Evolutionary conservation across 2,113 vertebrate species (phyloP).

Genomic region (Brevimyrus niger): DNA sequence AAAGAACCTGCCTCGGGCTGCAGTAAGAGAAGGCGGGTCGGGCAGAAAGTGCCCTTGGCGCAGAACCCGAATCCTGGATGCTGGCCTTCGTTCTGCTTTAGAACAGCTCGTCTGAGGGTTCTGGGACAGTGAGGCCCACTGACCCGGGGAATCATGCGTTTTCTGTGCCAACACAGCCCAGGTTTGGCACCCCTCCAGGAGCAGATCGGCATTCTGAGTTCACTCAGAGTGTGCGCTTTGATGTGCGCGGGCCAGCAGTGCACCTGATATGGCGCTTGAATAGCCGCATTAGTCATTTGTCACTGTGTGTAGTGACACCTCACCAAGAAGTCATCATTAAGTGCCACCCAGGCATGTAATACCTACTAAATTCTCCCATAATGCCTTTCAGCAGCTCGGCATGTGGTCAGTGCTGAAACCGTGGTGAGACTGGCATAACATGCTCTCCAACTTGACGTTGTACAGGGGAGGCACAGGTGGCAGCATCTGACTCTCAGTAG

Average conservation of each 20-base stretch:
- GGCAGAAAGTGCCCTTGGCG: neutral
- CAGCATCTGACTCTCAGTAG: neutral
- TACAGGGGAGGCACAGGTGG: neutral
- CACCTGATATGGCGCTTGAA: neutral
- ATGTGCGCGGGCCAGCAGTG: neutral
- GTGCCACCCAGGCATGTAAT: neutral
- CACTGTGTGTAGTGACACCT: neutral
- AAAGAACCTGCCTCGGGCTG: neutral
- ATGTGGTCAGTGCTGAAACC: neutral
- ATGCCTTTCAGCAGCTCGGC: neutral
- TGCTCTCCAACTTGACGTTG: neutral
- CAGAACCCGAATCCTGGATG: neutral
- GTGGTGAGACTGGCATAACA: neutral
- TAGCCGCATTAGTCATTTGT: neutral
- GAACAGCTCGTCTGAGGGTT: neutral
- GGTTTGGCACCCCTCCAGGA: neutral
- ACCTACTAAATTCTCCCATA: neutral
- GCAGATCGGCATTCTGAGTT: neutral
- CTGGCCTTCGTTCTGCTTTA: neutral
- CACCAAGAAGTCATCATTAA: neutral
- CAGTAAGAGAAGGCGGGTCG: neutral
- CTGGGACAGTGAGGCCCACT: neutral
- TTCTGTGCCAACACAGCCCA: neutral
- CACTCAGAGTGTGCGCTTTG: neutral
- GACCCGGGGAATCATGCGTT: neutral